Evolutionary conservation across 2,888 invertebrate species (phyloP), one percentile per base, ranked within the genome.

Genomic region (Acronicta aceris): DNA sequence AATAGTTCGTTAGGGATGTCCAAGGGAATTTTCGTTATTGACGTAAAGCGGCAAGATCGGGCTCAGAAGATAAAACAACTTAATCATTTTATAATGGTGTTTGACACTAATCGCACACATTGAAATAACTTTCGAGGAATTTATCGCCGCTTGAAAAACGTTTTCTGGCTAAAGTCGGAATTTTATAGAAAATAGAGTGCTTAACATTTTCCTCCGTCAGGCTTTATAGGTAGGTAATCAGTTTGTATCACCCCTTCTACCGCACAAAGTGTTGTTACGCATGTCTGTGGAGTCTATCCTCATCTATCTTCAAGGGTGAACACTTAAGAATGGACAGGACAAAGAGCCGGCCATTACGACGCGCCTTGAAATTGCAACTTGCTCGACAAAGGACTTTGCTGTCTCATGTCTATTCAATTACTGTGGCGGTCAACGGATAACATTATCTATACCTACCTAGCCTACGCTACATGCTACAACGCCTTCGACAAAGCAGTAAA

Each of bases 401-500:
- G 86, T 86, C 81, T 90, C 89, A 89, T 84, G 84, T 85, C 86
- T 85, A 84, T 89, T 87, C 88, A 89, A 90, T 89, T 91, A 89
- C 83, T 75, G 74, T 72, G 84, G 81, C 86, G 88, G 87, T 87
- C 86, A 85, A 82, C 73, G 76, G 73, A 81, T 78, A 74, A 73
- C 63, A 75, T 71, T 74, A 73, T 76, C 65, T 76, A 60, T 59
- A 67, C 55, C 17, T 45, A 49, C 65, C 50, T 52, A 47, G 16
- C 30, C 25, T 13, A 33, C 16, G 15, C n/a, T 61, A 16, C 13
- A 43, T 1, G 40, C 15, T 13, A 9, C 17, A 42, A 15, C 12
- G 30, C 15, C n/a, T 48, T 17, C 21, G 16, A 42, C 36, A 25
- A 42, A 40, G 16, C 42, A 27, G 21, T 50, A 47, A n/a, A 21